Conservation (phyloP, 1,140 invertebrate genomes). For the Trichomalopsis sarcophagae region DNA sequence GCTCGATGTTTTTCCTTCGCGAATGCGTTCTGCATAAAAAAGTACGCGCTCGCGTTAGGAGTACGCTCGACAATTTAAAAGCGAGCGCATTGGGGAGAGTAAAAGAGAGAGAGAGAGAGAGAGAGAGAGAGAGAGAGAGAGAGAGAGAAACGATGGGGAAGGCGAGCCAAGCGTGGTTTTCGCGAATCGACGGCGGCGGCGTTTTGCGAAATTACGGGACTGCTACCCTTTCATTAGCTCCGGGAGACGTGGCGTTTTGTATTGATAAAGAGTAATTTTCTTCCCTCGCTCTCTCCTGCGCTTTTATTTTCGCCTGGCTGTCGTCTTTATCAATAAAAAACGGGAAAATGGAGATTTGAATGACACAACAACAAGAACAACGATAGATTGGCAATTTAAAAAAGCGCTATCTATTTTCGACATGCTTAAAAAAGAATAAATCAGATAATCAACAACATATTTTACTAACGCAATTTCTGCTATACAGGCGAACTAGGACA, state of each 20-base stretch:
- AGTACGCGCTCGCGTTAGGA: slow-evolving; percentile 2
- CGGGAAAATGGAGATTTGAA: not conserved
- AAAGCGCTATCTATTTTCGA: not conserved
- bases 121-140: slow-evolving; percentile 1
- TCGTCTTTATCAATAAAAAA: slow-evolving; percentile 23
- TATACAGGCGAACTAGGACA: not conserved
- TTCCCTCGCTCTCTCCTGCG: not conserved
- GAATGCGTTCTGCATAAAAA: slow-evolving; percentile 32
- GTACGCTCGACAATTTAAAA: slow-evolving; percentile 27
- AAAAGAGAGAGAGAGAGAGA: not conserved
- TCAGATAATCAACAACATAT: slow-evolving; percentile 1
- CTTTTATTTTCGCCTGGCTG: not conserved
- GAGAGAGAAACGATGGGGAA: not conserved
- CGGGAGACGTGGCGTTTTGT: slow-evolving; percentile 3
- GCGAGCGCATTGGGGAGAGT: not conserved
- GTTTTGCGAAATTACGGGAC: slow-evolving; percentile 3
- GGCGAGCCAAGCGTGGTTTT: not conserved
- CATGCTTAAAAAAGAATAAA: slow-evolving; percentile 7
- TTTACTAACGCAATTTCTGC: not conserved
- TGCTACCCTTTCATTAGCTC: slow-evolving; percentile 24
- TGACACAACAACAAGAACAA: not conserved
- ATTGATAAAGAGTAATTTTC: slow-evolving; percentile 30
- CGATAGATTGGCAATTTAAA: not conserved
- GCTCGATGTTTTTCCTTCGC: slow-evolving; percentile 45
- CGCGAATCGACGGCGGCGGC: not conserved